Evolutionary conservation across 2,888 invertebrate genomes (phyloP), one percentile per base, ranked within the genome.

Genomic region (Metopia argyrocephala): DNA sequence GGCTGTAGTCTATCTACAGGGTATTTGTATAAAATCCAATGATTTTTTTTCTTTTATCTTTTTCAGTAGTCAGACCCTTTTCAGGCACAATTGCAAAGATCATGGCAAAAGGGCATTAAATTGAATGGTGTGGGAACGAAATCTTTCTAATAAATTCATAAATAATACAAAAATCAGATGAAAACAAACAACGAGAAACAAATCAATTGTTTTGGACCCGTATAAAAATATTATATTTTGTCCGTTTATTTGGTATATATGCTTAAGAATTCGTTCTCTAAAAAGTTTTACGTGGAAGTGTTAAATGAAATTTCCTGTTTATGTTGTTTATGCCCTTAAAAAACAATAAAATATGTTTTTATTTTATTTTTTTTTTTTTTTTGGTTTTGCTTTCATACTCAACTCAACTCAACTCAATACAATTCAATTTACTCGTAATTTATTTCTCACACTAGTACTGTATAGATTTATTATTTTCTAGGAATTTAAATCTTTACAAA

Each of bases 281-380:
- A 12, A 38, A 38, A 38, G 28, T 71, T 66, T 59, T 79, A 65
- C 70, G 65, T 79, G 61, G 75, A 79, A 79, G 75, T 79, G 79
- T 79, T 79, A 70, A 75, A 79, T 79, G 61, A 79, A 71, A 79
- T 79, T 75, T 79, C 79, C 79, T 79, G 75, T 75, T 23, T 23
- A 31, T 2, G 50, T 56, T 38, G 62, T 45, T 12, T 31, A 1
- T 38, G 15, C 28, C 28, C 18, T 38, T 31, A n/a, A 15, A 18
- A 50, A 27, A 59, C 59, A 59, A 59, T 38, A 12, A 38, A 38
- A 31, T n/a, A n/a, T n/a, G n/a, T n/a, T 28, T n/a, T 23, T 46
- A 23, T 57, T 68, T 62, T 0, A 27, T 52, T 31, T 31, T 31
- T 3, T 31, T 31, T 31, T 61, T 12, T 62, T n/a, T 3, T 54